Conservation (phyloP, 2,113 vertebrate species). For the Erpornis zantholeuca region DNA sequence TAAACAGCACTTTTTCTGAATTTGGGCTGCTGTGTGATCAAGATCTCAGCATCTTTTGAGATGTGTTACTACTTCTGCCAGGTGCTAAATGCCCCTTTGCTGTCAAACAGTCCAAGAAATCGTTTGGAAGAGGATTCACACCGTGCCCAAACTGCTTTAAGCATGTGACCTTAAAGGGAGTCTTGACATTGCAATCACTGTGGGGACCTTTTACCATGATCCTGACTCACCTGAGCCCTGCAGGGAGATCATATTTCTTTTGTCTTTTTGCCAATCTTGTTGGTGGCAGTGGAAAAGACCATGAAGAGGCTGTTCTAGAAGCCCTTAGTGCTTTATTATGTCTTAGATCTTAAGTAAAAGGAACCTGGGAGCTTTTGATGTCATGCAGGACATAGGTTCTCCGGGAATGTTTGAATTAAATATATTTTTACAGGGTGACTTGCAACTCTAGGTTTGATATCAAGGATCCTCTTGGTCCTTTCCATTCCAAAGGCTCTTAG, state of each 20-base stretch:
- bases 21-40: background rate
- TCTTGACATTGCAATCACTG: accelerated
- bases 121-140: background rate
- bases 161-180: background rate
- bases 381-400: background rate
- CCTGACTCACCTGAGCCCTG: background rate
- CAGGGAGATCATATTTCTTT: background rate
- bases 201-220: background rate
- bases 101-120: background rate
- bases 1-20: background rate
- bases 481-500: background rate
- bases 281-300: background rate
- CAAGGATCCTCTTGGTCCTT: background rate
- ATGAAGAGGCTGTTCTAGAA: background rate
- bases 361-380: background rate
- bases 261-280: accelerated
- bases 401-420: background rate
- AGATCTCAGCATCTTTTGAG: background rate
- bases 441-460: background rate
- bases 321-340: background rate
- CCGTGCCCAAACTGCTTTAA: background rate
- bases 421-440: background rate
- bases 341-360: background rate
- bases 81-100: background rate
- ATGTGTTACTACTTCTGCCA: background rate